phyloP scores from a whole-genome alignment of 2,797 vertebrate species.

The Echeneis naucrates region DNA sequence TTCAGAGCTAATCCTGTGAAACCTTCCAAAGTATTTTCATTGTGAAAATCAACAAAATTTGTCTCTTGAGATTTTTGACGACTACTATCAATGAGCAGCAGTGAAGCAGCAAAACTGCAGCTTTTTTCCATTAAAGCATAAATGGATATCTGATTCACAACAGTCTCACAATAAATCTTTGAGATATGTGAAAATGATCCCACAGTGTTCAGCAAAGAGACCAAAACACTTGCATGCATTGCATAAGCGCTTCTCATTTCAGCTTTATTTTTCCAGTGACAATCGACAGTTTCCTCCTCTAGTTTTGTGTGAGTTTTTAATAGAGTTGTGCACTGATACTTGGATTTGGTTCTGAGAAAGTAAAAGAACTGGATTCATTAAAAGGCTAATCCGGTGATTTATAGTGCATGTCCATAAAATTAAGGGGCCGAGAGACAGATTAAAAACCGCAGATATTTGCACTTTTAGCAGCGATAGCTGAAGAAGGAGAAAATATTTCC shows the following conservation, averaged over 20 bases:
- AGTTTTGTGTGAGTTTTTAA: background rate
- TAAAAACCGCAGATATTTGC: background rate
- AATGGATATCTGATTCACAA: background rate
- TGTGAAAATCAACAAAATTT: conserved; percentile 14
- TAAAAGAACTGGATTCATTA: background rate
- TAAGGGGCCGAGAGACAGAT: background rate
- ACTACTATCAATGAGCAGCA: conserved; percentile 8
- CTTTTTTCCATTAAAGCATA: background rate
- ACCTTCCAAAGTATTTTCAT: conserved; percentile 15
- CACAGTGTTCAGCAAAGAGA: background rate
- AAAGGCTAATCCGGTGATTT: background rate
- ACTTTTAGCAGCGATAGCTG: background rate
- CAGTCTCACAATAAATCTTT: background rate
- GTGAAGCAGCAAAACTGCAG: conserved; percentile 3
- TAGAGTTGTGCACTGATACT: background rate
- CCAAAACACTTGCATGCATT: background rate
- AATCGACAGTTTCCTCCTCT: background rate
- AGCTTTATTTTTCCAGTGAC: background rate
- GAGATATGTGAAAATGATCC: background rate
- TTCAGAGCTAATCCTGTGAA: conserved; percentile 33
- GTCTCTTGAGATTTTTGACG: background rate
- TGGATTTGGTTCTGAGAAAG: background rate
- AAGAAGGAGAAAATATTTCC: too few relatives aligned
- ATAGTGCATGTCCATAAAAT: background rate
- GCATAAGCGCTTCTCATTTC: background rate